Base-by-base conservation (phyloP, 2,113 vertebrate species). In the Epinephelus cyanopodus region DNA sequence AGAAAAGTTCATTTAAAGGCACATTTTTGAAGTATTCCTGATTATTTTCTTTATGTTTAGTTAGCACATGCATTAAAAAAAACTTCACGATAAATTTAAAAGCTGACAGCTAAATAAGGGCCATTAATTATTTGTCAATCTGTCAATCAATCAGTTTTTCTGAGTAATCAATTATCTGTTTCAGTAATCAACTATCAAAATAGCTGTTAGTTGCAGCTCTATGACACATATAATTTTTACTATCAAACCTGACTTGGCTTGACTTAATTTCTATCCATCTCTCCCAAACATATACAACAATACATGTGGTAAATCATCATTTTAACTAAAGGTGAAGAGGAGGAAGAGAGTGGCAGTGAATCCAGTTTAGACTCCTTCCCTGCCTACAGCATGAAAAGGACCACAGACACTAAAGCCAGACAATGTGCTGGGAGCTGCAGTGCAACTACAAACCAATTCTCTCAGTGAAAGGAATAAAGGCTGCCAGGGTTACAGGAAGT, bases 401-500 rank as follows among this genome's bases (percentile, higher is more conserved):
- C 90, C 82, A 53, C 60, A 74, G 91, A 91, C 77, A 89, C 92
- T 81, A 77, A 88, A 80, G 89, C 47, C 75, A 50, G 74, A 93
- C 94, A 94, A 94, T 90, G 85, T 62, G 67, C 79, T 81, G 60
- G 74, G 87, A 81, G 84, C 79, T 87, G 86, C 88, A 76, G 78
- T 29, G 87, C 89, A 87, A 93, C 93, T 87, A 92, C 94, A 94
- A 93, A 92, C 91, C 93, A 92, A 91, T 95, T 93, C 91, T 83
- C 87, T 81, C 79, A 85, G 77, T 86, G 76, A 89, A 85, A 71
- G 79, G 84, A 94, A 90, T 80, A 93, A 91, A 90, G 84, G 89
- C 88, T 92, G 83, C 93, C 95, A 91, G 82, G 87, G 93, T 94
- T 95, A 95, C 94, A 95, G 94, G 93, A 95, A 96, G 91, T 87